phyloP scores from a whole-genome alignment of 2,797 vertebrate species.

The Sarcoramphus papa region DNA sequence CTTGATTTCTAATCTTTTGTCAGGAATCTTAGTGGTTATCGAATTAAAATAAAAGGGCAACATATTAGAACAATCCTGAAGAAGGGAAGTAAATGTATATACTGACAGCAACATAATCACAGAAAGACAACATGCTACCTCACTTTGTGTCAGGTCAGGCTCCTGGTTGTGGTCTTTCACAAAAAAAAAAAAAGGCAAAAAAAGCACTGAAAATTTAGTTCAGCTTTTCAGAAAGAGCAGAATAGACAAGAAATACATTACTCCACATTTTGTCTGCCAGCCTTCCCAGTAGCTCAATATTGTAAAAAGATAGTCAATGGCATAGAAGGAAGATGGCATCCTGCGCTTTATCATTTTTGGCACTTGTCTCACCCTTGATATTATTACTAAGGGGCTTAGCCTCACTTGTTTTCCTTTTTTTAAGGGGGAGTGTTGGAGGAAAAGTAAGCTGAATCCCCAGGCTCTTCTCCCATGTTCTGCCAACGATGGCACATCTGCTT shows the following conservation, averaged over 20 bases:
- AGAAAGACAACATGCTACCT: neutral
- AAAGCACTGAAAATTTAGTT: neutral
- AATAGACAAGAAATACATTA: neutral
- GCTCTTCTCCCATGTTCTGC: neutral
- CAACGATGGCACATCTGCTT: neutral
- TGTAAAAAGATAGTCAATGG: neutral
- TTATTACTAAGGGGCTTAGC: neutral
- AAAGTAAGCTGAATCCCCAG: neutral
- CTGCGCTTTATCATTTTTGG: neutral
- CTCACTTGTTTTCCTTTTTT: neutral
- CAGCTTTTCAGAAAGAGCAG: neutral
- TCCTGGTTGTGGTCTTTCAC: neutral
- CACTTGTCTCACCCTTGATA: neutral
- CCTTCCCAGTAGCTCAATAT: neutral
- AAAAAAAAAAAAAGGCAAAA: neutral
- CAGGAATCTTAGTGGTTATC: conserved; percentile 13
- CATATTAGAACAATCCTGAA: neutral
- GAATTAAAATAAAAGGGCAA: conserved; percentile 5
- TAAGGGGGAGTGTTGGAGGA: neutral
- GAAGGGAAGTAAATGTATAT: neutral
- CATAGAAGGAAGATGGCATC: neutral
- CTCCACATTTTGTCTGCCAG: neutral
- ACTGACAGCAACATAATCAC: neutral
- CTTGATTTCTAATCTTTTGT: conserved; percentile 49
- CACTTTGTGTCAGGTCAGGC: neutral